Percentiles rank a stretch among this genome's conserved stretches.
Evolutionary conservation across 2,113 vertebrate species (phyloP).

Genomic region (Anhinga anhinga): DNA sequence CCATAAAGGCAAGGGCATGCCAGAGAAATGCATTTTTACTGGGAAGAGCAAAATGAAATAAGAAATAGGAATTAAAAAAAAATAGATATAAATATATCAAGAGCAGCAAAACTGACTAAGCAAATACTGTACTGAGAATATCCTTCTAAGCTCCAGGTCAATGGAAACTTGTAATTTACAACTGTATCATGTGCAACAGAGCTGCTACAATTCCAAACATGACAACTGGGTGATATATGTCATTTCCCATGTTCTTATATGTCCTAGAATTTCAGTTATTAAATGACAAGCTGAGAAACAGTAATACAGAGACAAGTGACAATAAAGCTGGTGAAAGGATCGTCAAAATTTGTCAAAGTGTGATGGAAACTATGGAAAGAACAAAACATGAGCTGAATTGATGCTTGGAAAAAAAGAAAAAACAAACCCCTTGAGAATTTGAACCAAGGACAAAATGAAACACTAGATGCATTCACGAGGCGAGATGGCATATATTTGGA

Average conservation of each 20-base stretch:
- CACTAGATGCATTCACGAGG: neutral
- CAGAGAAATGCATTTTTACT: neutral
- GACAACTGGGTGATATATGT: slow-evolving; percentile 41
- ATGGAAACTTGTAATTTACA: slow-evolving; percentile 57
- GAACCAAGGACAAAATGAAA: slow-evolving; percentile 28
- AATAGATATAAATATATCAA: neutral
- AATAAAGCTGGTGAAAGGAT: slow-evolving; percentile 23
- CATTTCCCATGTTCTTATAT: slow-evolving; percentile 33
- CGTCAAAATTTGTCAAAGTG: slow-evolving; percentile 16
- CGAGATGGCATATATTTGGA: neutral
- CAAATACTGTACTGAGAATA: slow-evolving; percentile 21
- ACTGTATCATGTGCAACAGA: slow-evolving; percentile 28
- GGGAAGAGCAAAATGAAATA: neutral
- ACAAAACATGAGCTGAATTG: neutral
- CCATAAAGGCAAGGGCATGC: neutral
- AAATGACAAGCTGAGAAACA: slow-evolving; percentile 40
- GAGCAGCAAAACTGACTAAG: slow-evolving; percentile 15
- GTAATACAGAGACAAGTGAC: slow-evolving; percentile 2
- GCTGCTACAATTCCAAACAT: neutral
- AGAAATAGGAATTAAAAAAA: neutral
- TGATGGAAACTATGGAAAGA: slow-evolving; percentile 26
- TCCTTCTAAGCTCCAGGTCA: neutral
- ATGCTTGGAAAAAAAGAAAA: neutral
- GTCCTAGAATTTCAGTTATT: slow-evolving; percentile 28
- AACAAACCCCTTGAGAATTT: neutral